These are phyloP conservation scores for Cephalotes varians DNA, from an alignment of 2,888 invertebrate genomes.

Conservation along the genomic window DNA sequence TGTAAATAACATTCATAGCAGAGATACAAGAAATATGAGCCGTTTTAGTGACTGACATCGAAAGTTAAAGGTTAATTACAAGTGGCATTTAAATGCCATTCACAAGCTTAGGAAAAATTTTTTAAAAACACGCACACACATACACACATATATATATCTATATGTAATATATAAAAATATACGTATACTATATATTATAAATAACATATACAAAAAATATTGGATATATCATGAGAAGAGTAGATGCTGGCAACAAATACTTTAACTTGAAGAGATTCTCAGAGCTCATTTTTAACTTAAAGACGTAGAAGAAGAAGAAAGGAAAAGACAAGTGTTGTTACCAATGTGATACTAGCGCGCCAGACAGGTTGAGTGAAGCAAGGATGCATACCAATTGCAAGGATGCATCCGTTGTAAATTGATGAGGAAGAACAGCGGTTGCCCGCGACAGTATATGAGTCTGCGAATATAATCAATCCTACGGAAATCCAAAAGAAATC, in stretches of 20 bases:
- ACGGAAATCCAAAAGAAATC: slow-evolving; percentile 7
- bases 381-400: slow-evolving; percentile 73
- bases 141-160: neutral
- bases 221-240: neutral
- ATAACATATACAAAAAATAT: neutral
- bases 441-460: slow-evolving; percentile 60
- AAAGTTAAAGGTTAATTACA: slow-evolving; percentile 44
- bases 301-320: slow-evolving; percentile 10
- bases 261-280: neutral
- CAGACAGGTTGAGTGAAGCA: slow-evolving; percentile 57
- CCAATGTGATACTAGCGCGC: slow-evolving; percentile 61
- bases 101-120: neutral
- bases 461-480: slow-evolving; percentile 48
- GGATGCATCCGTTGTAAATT: slow-evolving; percentile 68
- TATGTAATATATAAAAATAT: neutral
- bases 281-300: slow-evolving; percentile 4
- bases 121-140: neutral
- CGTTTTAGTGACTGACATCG: slow-evolving; percentile 27
- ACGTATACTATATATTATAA: neutral
- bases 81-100: slow-evolving; percentile 29
- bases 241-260: neutral
- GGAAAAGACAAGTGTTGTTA: slow-evolving; percentile 57
- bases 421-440: slow-evolving; percentile 69
- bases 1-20: slow-evolving; percentile 11
- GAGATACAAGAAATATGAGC: slow-evolving; percentile 20